Evolutionary conservation across 2,797 vertebrate genomes (phyloP).

Genomic region (Macrochelys suwanniensis): DNA sequence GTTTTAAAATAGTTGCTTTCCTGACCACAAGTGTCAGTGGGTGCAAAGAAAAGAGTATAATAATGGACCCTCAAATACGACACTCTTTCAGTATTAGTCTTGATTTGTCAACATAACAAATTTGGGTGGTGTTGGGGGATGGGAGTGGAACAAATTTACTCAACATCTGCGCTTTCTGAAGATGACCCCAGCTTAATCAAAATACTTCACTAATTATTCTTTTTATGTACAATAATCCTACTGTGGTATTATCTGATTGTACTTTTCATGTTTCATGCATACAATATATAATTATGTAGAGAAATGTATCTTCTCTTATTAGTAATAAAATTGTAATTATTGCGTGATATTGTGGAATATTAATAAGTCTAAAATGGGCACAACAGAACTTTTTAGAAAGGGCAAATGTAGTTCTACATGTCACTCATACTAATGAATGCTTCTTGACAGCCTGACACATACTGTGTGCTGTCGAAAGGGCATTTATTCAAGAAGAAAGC

Average conservation of each 20-base stretch:
- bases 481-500: not conserved
- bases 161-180: not conserved
- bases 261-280: not conserved
- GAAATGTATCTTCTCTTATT: not conserved
- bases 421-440: not conserved
- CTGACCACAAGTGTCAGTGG: not conserved
- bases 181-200: rapidly evolving
- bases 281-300: not conserved
- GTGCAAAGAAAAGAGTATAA: rapidly evolving
- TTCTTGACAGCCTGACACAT: not conserved
- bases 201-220: not conserved
- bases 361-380: rapidly evolving
- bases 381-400: not conserved
- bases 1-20: not conserved
- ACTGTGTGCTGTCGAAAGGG: not conserved
- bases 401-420: not conserved
- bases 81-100: not conserved
- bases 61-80: not conserved
- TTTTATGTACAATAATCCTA: not conserved
- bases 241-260: not conserved
- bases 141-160: not conserved
- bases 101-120: not conserved
- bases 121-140: rapidly evolving
- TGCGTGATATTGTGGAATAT: not conserved
- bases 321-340: not conserved